These are phyloP conservation scores for Cherax destructor DNA, from an alignment of 1,140 invertebrate genomes.

Conservation along the genomic window DNA sequence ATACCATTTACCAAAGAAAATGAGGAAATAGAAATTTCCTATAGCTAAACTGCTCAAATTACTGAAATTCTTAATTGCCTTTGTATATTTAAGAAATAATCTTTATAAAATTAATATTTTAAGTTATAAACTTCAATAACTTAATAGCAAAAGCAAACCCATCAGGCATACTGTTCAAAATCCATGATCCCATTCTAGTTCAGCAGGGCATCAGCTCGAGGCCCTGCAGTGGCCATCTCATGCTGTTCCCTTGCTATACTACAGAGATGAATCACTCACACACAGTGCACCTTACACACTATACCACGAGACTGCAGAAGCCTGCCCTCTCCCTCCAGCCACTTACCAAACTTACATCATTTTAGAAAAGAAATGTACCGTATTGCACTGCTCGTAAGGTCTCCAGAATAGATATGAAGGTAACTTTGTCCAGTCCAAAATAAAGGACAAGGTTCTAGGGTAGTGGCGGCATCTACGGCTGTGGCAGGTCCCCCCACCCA, in stretches of 20 bases:
- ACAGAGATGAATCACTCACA: constrained; percentile 51
- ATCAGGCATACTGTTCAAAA: constrained; percentile 44
- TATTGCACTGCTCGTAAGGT: constrained; percentile 20
- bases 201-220: constrained; percentile 52
- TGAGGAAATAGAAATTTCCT: background rate
- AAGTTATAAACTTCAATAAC: constrained; percentile 42
- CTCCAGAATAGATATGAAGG: constrained; percentile 8
- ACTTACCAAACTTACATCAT: background rate
- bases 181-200: constrained; percentile 12
- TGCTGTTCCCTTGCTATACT: constrained; percentile 38
- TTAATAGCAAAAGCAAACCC: constrained; percentile 64
- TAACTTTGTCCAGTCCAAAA: constrained; percentile 9
- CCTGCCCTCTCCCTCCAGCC: constrained; percentile 45
- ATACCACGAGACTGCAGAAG: constrained; percentile 52
- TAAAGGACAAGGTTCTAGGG: constrained; percentile 24
- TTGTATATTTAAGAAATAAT: constrained; percentile 4
- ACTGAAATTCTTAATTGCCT: background rate
- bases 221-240: constrained; percentile 27
- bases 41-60: background rate
- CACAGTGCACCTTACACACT: constrained; percentile 60
- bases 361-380: constrained; percentile 22
- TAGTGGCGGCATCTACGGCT: constrained; percentile 55
- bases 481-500: constrained; percentile 65
- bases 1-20: constrained; percentile 8
- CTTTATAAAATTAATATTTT: constrained; percentile 5